These are phyloP conservation scores for Pseudomyrmex gracilis DNA, from an alignment of 1,140 invertebrate species.

Conservation along the genomic window DNA sequence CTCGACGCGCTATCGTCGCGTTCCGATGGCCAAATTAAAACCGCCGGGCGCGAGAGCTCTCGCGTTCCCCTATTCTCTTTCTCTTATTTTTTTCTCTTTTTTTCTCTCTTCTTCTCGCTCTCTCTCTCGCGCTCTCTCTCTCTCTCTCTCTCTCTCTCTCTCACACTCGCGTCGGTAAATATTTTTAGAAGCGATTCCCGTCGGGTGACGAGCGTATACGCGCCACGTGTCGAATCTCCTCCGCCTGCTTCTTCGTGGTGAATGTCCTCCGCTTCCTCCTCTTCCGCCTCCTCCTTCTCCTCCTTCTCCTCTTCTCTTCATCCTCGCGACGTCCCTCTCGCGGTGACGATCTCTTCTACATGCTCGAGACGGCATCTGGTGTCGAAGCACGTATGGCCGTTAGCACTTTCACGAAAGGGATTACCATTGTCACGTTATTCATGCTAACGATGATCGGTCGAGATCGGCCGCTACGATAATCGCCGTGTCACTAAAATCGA, in stretches of 20 bases:
- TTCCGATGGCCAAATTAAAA: conserved; percentile 59
- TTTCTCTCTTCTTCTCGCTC: not conserved
- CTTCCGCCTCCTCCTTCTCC: conserved; percentile 15
- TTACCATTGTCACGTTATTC: conserved; percentile 84
- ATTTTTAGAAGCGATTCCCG: conserved; percentile 72
- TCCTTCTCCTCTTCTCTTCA: conserved; percentile 21
- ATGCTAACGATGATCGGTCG: conserved; percentile 84
- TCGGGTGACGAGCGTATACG: conserved; percentile 66
- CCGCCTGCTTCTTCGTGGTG: conserved; percentile 57
- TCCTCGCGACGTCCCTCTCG: conserved; percentile 57
- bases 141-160: conserved; percentile 34
- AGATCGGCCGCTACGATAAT: conserved; percentile 83
- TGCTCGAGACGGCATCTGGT: conserved; percentile 75
- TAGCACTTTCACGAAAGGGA: conserved; percentile 78
- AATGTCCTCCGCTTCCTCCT: conserved; percentile 61
- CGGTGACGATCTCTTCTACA: conserved; percentile 68
- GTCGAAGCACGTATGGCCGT: conserved; percentile 74
- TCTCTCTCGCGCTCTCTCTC: conserved; percentile 3
- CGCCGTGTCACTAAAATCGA: conserved; percentile 83
- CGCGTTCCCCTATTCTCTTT: conserved; percentile 24
- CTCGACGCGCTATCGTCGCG: conserved; percentile 47
- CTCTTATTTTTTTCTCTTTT: conserved; percentile 22
- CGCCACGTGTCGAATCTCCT: conserved; percentile 70
- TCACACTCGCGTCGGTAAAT: conserved; percentile 49
- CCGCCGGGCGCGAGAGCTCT: conserved; percentile 19